Base-by-base conservation (phyloP, 2,797 vertebrate species). In the Sebastes iracundus region DNA sequence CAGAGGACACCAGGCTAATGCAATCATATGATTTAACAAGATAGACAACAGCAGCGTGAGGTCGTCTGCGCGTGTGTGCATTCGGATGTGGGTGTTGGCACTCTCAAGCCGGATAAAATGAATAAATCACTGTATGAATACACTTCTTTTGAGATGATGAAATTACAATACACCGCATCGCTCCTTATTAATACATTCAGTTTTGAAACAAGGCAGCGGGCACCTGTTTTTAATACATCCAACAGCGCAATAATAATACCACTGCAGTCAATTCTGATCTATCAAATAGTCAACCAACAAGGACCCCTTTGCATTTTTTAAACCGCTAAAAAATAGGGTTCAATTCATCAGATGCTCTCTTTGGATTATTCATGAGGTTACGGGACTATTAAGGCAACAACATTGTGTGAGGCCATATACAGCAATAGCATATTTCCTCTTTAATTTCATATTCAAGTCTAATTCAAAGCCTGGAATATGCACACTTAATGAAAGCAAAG, bases 341-440 rank as follows among this genome's bases (percentile, higher is more conserved):
- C 67, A 84, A 65, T 86, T 87, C 46, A 80, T 74, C 70, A 56
- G 61, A 61, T 27, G 52, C 75, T 72, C 68, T 66, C 75, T 14
- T 8, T 85, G 85, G 70, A 72, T 90, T 87, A 90, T 90, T 91
- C 78, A 89, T 87, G 79, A 86, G 75, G 55, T 73, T 12, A 33
- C 64, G 16, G 64, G 78, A 72, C 75, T 66, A 22, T 82, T 85
- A 75, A 55, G 65, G 65, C 28, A 73, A 65, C 80, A 67, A 33
- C 71, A 30, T 53, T 65, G 58, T 70, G 35, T n/a, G 32, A 68
- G 4, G 38, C 33, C 62, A 35, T 33, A 33, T 18, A 71, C 52
- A 28, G 65, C 18, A 33, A 67, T 20, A 58, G 4, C 42, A 30
- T 66, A n/a, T 64, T 60, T 28, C 32, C 42, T 65, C 52, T 74